Conservation (phyloP, 2,888 invertebrate genomes). For the Calameuta filiformis region DNA sequence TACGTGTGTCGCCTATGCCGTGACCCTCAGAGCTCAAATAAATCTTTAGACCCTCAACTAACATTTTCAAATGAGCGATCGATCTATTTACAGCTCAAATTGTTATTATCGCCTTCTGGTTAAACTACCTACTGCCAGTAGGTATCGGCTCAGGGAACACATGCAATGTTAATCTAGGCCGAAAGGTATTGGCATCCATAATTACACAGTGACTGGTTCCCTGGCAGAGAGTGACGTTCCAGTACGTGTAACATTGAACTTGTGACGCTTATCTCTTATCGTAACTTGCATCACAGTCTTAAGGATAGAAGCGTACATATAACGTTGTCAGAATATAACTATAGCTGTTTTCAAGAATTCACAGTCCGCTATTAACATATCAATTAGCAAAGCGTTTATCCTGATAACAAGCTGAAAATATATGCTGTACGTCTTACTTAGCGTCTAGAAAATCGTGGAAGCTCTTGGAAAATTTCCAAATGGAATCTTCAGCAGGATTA, state of each 20-base stretch:
- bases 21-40: neutral
- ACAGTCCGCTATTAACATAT: neutral
- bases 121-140: neutral
- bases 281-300: neutral
- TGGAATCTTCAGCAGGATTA: neutral
- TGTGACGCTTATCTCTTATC: neutral
- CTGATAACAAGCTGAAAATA: neutral
- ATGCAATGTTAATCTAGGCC: constrained; percentile 27
- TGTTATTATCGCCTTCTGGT: neutral
- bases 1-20: neutral
- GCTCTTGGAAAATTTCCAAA: neutral
- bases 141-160: neutral
- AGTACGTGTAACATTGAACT: neutral
- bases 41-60: neutral
- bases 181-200: constrained; percentile 14
- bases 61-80: neutral
- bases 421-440: neutral
- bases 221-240: neutral
- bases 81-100: neutral
- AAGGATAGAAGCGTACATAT: neutral
- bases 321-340: neutral
- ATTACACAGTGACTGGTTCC: constrained; percentile 16
- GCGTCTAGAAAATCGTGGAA: neutral
- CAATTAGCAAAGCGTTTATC: neutral
- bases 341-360: neutral